Base-by-base conservation (phyloP, 2,888 invertebrate genomes). In the Caradrina kadenii region DNA sequence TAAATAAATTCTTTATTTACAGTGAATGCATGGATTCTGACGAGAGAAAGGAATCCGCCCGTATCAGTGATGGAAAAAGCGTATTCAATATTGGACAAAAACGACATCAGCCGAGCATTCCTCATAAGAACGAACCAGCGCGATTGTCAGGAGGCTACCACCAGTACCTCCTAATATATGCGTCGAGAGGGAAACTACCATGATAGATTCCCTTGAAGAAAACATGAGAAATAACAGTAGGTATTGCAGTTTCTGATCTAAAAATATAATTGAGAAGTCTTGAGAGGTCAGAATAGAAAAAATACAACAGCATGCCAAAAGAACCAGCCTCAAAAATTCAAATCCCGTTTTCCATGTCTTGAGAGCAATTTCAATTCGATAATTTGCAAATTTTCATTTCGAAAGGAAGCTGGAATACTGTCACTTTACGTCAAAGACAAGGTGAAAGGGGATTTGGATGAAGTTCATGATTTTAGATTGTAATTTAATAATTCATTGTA, bases 81-180 rank as follows among this genome's bases (percentile, higher is more conserved):
- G 0, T 97, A 97, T 82, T 88, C 93, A 58, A 93, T 95, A 3
- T 83, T 97, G 13, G 96, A 97, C 75, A 96, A 93, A 67, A 96
- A 96, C 85, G 91, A 92, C 13, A 96, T 97, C 65, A 96, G 96
- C 81, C 92, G 96, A 73, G 94, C 96, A 0, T 96, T 96, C 86
- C 96, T 97, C 76, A 93, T 96, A 60, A 93, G 96, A 66, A 97
- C 97, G 0, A 96, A 97, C 85, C 97, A 97, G 81, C 94, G 91
- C 62, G 96, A 97, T 86, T 97, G 97, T 49, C 87, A 90, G 10
- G 86, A 86, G 15, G n/a, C 26, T 52, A 35, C 26, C 5, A 58
- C 52, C 7, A 42, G 15, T 42, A 15, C 26, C 5, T 48, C 50
- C 7, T 56, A 61, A 56, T 17, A 7, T 3, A 52, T 17, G 6